Percentiles rank a stretch among this genome's conserved stretches.
Conservation (phyloP, 2,888 invertebrate genomes). For the Malacosoma neustria region DNA sequence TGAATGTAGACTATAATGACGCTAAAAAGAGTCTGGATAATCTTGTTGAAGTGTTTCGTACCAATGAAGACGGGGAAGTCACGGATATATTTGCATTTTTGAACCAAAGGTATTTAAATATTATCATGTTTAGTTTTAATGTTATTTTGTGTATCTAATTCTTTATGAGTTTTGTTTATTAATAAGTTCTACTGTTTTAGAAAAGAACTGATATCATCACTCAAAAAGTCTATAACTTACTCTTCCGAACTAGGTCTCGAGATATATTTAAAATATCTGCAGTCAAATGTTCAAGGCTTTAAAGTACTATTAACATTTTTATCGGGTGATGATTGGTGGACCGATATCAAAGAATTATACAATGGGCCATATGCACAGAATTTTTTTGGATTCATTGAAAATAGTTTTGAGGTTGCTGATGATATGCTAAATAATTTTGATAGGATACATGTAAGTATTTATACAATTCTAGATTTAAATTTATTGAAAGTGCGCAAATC, state of each 20-base stretch:
- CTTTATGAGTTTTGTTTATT: no score
- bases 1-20: slow-evolving; percentile 26
- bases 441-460: slow-evolving; percentile 51
- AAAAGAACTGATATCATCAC: slow-evolving; percentile 26
- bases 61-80: slow-evolving; percentile 14
- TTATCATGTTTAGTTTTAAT: background rate
- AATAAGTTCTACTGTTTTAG: no score
- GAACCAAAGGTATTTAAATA: slow-evolving; percentile 32
- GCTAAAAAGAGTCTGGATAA: slow-evolving; percentile 33
- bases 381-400: slow-evolving; percentile 46
- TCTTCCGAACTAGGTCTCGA: slow-evolving; percentile 50
- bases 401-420: slow-evolving; percentile 43
- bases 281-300: slow-evolving; percentile 46
- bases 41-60: slow-evolving; percentile 28
- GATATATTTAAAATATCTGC: slow-evolving; percentile 52
- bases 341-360: slow-evolving; percentile 33
- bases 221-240: slow-evolving; percentile 40
- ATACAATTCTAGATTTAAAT: background rate
- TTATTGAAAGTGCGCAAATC: background rate
- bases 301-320: slow-evolving; percentile 45
- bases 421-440: slow-evolving; percentile 53
- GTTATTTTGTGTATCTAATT: no score
- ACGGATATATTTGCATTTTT: slow-evolving; percentile 36
- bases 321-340: slow-evolving; percentile 59
- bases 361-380: slow-evolving; percentile 33